Evolutionary conservation across 2,113 vertebrate genomes (phyloP), one percentile per base, ranked within the genome.

Genomic region (Crocuta crocuta): DNA sequence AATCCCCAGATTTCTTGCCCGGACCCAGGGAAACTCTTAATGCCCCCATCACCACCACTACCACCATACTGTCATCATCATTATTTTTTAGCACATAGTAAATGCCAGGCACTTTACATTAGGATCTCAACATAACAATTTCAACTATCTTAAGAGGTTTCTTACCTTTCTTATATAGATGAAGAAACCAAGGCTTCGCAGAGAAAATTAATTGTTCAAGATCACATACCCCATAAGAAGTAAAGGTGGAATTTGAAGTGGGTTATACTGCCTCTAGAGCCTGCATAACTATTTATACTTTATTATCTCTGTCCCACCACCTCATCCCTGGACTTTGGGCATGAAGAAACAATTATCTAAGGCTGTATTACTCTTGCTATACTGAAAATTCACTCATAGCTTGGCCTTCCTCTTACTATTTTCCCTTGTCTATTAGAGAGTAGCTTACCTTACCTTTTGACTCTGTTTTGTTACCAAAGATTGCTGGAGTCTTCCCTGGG

Each of bases 281-380:
- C 0, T 33, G 28, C 5, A 65, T 35, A 50, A 31, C 28, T 23
- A 43, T 0, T 0, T 16, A 16, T 7, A 21, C 11, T n/a, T 0
- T 13, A 19, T 70, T 66, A 0, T 35, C 24, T 84, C 28, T 24
- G 3, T 65, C 17, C 8, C 31, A 63, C 28, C 26, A 13, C 10
- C 13, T 78, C 10, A 8, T 45, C 24, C 0, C 10, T 53, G 66
- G 66, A 61, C 17, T 78, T 66, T 9, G 55, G 50, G 4, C 31
- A 39, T 84, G 39, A 81, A 35, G 28, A 65, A 66, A 58, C 10
- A 53, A 35, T 73, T 74, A 12, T 11, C 24, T 50, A 24, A 65
- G 15, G 11, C 58, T 35, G 0, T 35, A n/a, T 91, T 83, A 63
- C 2, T 83, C 13, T 94, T 83, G 9, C 24, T 73, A 0, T 48